Evolutionary conservation across 2,797 vertebrate genomes (phyloP).

Genomic region (Bufotes viridis): DNA sequence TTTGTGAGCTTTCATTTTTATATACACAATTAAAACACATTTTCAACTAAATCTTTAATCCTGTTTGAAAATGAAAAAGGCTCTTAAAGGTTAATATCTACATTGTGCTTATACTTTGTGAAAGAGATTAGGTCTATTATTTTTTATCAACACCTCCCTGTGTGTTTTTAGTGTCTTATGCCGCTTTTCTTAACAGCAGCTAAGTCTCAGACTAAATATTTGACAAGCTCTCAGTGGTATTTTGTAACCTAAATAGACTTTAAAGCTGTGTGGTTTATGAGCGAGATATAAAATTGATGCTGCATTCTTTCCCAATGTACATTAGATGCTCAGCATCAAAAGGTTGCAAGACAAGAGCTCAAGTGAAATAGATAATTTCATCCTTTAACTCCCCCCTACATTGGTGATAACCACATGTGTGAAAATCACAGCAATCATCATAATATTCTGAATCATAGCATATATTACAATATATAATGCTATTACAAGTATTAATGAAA

Average conservation of each 20-base stretch:
- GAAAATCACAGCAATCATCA: not conserved
- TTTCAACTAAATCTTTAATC: constrained; percentile 41
- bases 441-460: not conserved
- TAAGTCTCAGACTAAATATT: constrained; percentile 32
- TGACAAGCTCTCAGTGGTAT: constrained; percentile 5
- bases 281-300: constrained; percentile 7
- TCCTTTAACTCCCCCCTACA: not conserved
- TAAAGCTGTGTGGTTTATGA: constrained; percentile 16
- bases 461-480: not conserved
- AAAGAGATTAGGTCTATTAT: constrained; percentile 37
- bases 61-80: constrained; percentile 22
- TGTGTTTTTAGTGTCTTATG: constrained; percentile 39
- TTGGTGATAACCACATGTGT: not conserved
- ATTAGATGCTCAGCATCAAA: constrained; percentile 29
- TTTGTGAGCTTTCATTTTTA: constrained; percentile 20
- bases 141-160: constrained; percentile 35
- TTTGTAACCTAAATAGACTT: constrained; percentile 33
- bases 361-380: not conserved
- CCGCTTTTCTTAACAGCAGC: constrained; percentile 8
- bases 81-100: constrained; percentile 39
- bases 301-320: constrained; percentile 4
- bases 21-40: constrained; percentile 38
- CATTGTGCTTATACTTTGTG: constrained; percentile 18
- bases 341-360: not conserved
- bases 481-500: not conserved